Conservation (phyloP, 2,888 invertebrate genomes). For the Melitaea athalia region DNA sequence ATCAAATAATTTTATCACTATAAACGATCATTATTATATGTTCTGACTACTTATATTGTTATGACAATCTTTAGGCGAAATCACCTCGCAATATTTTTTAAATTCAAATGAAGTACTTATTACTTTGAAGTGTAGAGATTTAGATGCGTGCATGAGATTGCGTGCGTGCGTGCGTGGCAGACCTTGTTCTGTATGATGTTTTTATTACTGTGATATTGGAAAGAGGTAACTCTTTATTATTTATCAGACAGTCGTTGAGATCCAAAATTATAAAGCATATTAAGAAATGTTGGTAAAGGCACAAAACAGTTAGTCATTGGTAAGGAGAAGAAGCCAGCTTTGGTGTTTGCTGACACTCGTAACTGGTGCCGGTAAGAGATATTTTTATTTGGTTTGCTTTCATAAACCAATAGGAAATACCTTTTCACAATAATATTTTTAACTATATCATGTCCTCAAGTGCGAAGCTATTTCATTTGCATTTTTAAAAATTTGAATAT, state of each 20-base stretch:
- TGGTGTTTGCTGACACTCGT: slow-evolving; percentile 70
- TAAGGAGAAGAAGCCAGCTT: slow-evolving; percentile 78
- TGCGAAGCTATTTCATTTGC: slow-evolving; percentile 76
- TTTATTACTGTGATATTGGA: slow-evolving; percentile 77
- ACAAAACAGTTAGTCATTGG: slow-evolving; percentile 60
- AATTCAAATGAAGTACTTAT: slow-evolving; percentile 39
- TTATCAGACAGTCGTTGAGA: slow-evolving; percentile 53
- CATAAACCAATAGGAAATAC: slow-evolving; percentile 79
- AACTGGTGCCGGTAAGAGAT: slow-evolving; percentile 71
- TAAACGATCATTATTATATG: slow-evolving; percentile 10
- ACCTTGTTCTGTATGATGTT: slow-evolving; percentile 61
- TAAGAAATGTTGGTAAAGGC: slow-evolving; percentile 68
- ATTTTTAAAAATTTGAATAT: slow-evolving; percentile 67
- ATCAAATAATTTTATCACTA: slow-evolving; percentile 12
- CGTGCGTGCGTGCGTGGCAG: slow-evolving; percentile 53
- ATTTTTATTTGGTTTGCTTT: slow-evolving; percentile 67
- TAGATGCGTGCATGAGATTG: slow-evolving; percentile 55
- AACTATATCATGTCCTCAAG: slow-evolving; percentile 82
- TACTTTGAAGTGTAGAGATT: slow-evolving; percentile 41
- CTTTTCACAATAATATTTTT: slow-evolving; percentile 82
- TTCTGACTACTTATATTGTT: slow-evolving; percentile 10
- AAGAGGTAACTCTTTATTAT: slow-evolving; percentile 61
- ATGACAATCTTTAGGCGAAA: slow-evolving; percentile 27
- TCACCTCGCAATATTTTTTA: slow-evolving; percentile 39
- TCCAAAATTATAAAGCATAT: slow-evolving; percentile 51